Evolutionary conservation across 2,888 invertebrate genomes (phyloP).

Genomic region (Aporophyla nigra): DNA sequence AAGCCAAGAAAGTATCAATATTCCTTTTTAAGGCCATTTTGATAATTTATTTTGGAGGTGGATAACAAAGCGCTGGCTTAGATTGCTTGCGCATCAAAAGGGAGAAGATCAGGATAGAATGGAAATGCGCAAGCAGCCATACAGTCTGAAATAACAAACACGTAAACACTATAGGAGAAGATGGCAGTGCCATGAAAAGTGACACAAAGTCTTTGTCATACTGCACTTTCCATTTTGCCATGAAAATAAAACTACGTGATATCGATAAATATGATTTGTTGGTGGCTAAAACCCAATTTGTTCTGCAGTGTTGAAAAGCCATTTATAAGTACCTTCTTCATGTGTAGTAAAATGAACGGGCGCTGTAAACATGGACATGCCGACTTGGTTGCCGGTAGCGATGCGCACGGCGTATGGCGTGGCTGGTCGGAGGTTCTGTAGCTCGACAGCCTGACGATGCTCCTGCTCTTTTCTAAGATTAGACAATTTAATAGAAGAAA

Average conservation of each 20-base stretch:
- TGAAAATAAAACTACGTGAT: background rate
- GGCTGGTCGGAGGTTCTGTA: slow-evolving; percentile 84
- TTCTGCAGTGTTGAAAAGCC: background rate
- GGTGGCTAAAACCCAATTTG: no score
- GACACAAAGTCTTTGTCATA: background rate
- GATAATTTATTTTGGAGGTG: background rate
- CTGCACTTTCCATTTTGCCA: background rate
- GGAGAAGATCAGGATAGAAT: background rate
- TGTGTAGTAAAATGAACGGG: slow-evolving; percentile 87
- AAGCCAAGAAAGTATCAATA: no score
- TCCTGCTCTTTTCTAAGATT: slow-evolving; percentile 82
- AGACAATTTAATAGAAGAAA: no score
- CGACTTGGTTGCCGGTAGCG: slow-evolving; percentile 87
- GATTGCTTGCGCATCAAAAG: background rate
- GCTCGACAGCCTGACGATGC: slow-evolving; percentile 81
- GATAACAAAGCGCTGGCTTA: background rate
- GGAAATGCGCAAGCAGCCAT: background rate
- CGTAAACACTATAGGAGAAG: no score
- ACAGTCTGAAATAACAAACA: background rate
- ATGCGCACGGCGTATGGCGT: slow-evolving; percentile 84
- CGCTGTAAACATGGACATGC: slow-evolving; percentile 83
- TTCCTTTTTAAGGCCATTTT: no score
- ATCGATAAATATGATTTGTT: no score
- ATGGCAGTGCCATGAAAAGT: no score
- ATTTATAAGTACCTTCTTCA: slow-evolving; percentile 82